A percentile compares a stretch with the other conserved stretches of the same genome.
Conservation (phyloP, 64 coral and sea anemone species). For the Porites australiensis region DNA sequence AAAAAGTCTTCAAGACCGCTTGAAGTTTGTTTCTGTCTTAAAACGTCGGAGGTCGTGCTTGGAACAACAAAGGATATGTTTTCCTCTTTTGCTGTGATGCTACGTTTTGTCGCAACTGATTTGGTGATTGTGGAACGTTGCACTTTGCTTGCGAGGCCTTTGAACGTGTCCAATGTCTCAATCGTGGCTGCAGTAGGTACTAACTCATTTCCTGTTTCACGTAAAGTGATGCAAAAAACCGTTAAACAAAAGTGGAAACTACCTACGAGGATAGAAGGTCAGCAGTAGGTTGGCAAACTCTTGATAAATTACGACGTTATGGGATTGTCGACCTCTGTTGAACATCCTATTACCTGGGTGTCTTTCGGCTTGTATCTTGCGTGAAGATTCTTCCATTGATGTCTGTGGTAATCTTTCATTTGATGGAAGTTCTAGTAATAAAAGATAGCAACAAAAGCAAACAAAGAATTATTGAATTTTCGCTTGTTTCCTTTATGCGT, state of each 20-base stretch:
- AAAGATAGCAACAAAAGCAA: not conserved
- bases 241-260: not conserved
- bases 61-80: not conserved
- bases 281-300: not conserved
- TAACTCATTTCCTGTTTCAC: not conserved
- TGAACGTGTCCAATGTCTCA: not conserved
- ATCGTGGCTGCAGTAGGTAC: too few relatives aligned
- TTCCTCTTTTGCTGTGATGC: not conserved
- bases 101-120: not conserved
- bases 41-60: not conserved
- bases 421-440: not conserved
- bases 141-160: not conserved
- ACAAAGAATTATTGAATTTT: too few relatives aligned
- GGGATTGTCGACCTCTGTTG: too few relatives aligned
- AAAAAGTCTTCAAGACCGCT: slow-evolving; percentile 27
- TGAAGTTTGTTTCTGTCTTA: not conserved
- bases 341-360: not conserved
- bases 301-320: too few relatives aligned
- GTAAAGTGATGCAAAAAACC: not conserved
- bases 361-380: not conserved
- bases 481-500: too few relatives aligned
- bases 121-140: not conserved
- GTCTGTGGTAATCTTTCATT: too few relatives aligned
- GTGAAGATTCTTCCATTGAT: not conserved
- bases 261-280: not conserved